These are phyloP conservation scores for Silurus aristotelis DNA, from an alignment of 2,797 vertebrate species.

Conservation along the genomic window DNA sequence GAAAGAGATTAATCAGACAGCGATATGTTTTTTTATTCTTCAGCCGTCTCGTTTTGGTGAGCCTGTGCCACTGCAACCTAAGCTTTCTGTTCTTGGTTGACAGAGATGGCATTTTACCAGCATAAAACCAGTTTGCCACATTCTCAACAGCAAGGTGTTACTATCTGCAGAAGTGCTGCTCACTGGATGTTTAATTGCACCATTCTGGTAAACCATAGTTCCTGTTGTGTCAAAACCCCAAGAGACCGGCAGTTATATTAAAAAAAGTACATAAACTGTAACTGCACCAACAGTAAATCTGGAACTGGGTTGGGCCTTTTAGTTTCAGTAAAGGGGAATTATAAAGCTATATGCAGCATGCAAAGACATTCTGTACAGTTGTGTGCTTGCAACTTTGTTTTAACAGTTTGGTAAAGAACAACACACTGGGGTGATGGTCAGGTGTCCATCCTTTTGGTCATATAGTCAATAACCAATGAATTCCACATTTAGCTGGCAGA, in stretches of 20 bases:
- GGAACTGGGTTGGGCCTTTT: not conserved
- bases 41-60: not conserved
- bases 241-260: not conserved
- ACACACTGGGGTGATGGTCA: not conserved
- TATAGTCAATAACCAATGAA: too few relatives aligned
- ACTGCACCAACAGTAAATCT: not conserved
- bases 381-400: not conserved
- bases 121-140: too few relatives aligned
- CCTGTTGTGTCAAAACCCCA: not conserved
- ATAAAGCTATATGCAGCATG: not conserved
- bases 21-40: not conserved
- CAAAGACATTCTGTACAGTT: not conserved
- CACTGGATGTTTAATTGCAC: not conserved
- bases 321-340: not conserved
- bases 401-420: not conserved
- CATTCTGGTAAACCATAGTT: not conserved
- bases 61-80: not conserved
- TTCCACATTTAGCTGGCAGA: not conserved
- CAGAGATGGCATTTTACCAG: not conserved
- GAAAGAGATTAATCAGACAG: not conserved
- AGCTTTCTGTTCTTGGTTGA: not conserved
- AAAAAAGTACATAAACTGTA: not conserved
- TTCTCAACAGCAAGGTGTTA: not conserved
- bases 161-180: not conserved
- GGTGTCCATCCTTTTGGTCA: not conserved